phyloP scores from a whole-genome alignment of 2,797 vertebrate genomes.

The Lepilemur ruficaudatus region DNA sequence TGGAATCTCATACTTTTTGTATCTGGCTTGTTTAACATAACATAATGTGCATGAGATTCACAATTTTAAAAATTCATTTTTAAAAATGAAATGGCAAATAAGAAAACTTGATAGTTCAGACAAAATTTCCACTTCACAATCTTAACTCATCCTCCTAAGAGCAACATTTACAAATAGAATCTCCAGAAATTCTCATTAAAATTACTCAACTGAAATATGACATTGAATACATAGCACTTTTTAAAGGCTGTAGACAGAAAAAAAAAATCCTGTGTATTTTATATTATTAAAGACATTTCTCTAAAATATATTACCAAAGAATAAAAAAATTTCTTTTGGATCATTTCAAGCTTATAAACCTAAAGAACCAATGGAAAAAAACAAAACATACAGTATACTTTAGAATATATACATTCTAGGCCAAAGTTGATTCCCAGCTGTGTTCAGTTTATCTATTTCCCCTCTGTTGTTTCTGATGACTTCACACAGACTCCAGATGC shows the following conservation, averaged over 20 bases:
- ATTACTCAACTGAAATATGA: constrained; percentile 49
- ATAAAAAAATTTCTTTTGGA: constrained; percentile 24
- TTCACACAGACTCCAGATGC: constrained; percentile 76
- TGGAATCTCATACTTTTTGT: background rate
- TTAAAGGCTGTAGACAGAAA: background rate
- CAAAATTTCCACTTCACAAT: constrained; percentile 45
- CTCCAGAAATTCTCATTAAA: constrained; percentile 52
- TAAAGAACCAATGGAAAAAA: background rate
- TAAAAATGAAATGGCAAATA: constrained; percentile 20
- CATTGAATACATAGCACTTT: constrained; percentile 24
- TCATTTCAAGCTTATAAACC: constrained; percentile 32
- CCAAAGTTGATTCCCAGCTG: constrained; percentile 68
- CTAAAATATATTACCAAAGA: constrained; percentile 36
- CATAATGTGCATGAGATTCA: background rate
- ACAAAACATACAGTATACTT: background rate
- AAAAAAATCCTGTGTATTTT: background rate
- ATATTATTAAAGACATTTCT: constrained; percentile 50
- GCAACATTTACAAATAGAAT: constrained; percentile 62
- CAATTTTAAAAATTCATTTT: constrained; percentile 39
- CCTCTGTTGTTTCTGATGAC: constrained; percentile 63
- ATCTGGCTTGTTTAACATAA: background rate
- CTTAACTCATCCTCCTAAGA: constrained; percentile 15
- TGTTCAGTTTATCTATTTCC: constrained; percentile 65
- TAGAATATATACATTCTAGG: background rate
- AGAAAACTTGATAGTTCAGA: constrained; percentile 14